Percentiles rank a stretch among this genome's conserved stretches.
Conservation (phyloP, 1,140 invertebrate genomes). For the Camponotus floridanus region DNA sequence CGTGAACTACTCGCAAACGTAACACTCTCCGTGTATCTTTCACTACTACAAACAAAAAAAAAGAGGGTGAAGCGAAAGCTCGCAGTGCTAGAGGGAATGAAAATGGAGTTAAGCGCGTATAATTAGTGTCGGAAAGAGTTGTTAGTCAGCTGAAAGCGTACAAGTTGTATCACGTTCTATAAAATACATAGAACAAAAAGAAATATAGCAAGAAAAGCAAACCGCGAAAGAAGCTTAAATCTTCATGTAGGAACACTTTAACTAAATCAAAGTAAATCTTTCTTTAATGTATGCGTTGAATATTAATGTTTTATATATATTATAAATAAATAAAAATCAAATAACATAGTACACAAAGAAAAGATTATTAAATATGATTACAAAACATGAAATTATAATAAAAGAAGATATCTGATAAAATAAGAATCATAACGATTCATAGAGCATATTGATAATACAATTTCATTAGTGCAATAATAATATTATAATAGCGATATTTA, state of each 20-base stretch:
- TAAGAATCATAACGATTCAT: neutral
- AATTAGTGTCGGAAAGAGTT: slow-evolving; percentile 81
- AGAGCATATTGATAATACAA: neutral
- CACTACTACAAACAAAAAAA: slow-evolving; percentile 61
- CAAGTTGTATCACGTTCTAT: slow-evolving; percentile 52
- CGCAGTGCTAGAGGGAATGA: slow-evolving; percentile 57
- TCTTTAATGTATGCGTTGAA: too few species aligned
- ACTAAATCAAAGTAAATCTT: neutral
- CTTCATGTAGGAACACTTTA: neutral
- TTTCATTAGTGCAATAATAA: neutral
- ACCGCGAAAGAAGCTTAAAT: neutral
- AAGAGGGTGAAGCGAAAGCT: slow-evolving; percentile 54
- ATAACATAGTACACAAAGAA: neutral
- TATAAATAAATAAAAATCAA: neutral
- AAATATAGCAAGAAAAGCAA: neutral
- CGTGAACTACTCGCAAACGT: slow-evolving; percentile 71
- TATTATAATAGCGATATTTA: neutral
- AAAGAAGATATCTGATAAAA: neutral
- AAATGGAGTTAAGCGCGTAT: slow-evolving; percentile 79
- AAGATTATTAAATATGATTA: neutral
- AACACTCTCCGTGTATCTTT: slow-evolving; percentile 72
- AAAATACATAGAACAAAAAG: slow-evolving; percentile 40
- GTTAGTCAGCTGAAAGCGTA: slow-evolving; percentile 64
- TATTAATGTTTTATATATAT: neutral
- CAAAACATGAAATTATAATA: neutral